Percentiles rank a stretch among this genome's conserved stretches.
Conservation (phyloP, 2,888 invertebrate genomes). For the Drosophila nigricruria region DNA sequence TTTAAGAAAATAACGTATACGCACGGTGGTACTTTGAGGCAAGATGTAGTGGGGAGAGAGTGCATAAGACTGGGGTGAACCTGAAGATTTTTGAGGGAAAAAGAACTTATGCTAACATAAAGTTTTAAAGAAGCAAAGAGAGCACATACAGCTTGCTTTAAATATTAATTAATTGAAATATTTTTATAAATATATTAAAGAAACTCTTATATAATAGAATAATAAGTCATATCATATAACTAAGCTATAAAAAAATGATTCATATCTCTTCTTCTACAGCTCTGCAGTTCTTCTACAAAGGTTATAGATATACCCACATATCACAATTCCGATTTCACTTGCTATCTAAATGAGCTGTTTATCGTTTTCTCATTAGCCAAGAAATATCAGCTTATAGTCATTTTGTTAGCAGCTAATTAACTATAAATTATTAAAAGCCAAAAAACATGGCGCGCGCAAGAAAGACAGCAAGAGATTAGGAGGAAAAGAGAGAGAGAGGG, state of each 20-base stretch:
- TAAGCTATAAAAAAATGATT: no score
- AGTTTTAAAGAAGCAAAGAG: no score
- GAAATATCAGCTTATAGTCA: conserved; percentile 40
- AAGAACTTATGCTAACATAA: no score
- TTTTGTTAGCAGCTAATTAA: conserved; percentile 57
- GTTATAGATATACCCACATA: not conserved
- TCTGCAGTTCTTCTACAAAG: not conserved
- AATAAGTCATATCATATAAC: no score
- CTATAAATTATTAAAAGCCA: conserved; percentile 46
- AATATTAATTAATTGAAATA: no score
- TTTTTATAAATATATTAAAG: no score
- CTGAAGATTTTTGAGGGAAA: no score
- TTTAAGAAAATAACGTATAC: not conserved
- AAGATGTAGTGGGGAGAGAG: not conserved
- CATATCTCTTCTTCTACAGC: no score
- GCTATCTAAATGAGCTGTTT: not conserved
- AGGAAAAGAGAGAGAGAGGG: not conserved
- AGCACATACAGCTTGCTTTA: no score
- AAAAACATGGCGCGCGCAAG: not conserved
- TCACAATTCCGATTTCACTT: not conserved
- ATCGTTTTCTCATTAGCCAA: conserved; percentile 9
- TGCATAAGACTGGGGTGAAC: no score
- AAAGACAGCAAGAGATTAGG: not conserved
- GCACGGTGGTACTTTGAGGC: not conserved
- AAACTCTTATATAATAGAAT: no score